Conservation (phyloP, 2,888 invertebrate species). For the Brenthis ino region DNA sequence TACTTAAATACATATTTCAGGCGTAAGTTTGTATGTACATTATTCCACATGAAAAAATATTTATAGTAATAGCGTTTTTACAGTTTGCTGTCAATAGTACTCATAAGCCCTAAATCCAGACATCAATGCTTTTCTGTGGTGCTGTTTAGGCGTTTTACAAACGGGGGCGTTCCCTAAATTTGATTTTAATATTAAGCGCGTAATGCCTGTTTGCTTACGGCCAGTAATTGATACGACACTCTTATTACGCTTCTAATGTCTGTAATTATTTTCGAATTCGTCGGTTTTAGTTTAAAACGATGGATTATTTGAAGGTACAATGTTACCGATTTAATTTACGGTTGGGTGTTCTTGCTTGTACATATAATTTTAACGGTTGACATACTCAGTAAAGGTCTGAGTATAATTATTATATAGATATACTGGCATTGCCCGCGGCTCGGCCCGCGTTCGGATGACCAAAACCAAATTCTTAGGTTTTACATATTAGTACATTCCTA, state of each 20-base stretch:
- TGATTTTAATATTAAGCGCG: slow-evolving; percentile 79
- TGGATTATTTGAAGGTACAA: slow-evolving; percentile 56
- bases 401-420: no score
- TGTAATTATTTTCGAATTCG: slow-evolving; percentile 80
- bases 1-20: no score
- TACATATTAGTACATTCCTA: no score
- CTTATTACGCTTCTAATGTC: slow-evolving; percentile 73
- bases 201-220: slow-evolving; percentile 73
- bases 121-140: slow-evolving; percentile 45
- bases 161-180: slow-evolving; percentile 70
- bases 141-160: slow-evolving; percentile 42
- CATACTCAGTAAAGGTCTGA: no score
- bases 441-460: no score
- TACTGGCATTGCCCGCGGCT: no score
- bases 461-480: no score
- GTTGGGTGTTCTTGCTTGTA: slow-evolving; percentile 28
- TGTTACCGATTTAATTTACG: slow-evolving; percentile 40
- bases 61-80: neutral
- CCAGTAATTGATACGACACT: slow-evolving; percentile 78
- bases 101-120: slow-evolving; percentile 44
- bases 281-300: slow-evolving; percentile 66
- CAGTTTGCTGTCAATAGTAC: slow-evolving; percentile 51
- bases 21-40: no score
- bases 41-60: no score
- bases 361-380: slow-evolving; percentile 14